Conservation (phyloP, 2,888 invertebrate genomes). For the Epinotia demarniana region DNA sequence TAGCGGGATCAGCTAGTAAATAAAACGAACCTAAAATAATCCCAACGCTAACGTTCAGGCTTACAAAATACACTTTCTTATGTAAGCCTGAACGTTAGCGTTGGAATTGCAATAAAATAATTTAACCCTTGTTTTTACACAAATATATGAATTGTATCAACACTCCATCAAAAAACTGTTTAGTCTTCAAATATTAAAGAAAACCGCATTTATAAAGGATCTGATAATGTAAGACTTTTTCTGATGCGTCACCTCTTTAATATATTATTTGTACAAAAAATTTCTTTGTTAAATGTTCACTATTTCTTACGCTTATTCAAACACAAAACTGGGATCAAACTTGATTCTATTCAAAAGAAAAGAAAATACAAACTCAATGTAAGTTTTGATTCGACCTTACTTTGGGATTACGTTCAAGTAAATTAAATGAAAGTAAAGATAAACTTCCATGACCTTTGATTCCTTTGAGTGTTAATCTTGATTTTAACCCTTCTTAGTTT, state of each 20-base stretch:
- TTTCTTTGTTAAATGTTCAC: constrained; percentile 6
- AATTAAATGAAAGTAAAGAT: background rate
- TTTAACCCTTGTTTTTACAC: background rate
- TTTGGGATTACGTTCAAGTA: background rate
- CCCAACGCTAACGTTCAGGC: no score
- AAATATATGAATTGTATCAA: background rate
- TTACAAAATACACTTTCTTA: background rate
- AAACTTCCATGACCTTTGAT: background rate
- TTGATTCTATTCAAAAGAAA: constrained; percentile 14
- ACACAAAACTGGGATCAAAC: constrained; percentile 13
- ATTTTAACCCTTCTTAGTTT: background rate
- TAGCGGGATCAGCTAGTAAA: no score
- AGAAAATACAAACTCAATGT: constrained; percentile 15
- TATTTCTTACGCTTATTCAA: constrained; percentile 5
- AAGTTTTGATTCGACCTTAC: constrained; percentile 6
- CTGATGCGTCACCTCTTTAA: background rate
- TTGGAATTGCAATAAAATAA: background rate
- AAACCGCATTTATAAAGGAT: background rate
- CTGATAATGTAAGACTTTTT: constrained; percentile 1
- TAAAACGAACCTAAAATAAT: no score
- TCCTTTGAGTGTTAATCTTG: background rate
- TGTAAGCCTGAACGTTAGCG: no score
- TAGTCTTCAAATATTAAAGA: background rate
- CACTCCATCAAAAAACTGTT: background rate
- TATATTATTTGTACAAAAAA: background rate